Percentiles rank a stretch among this genome's conserved stretches.
Conservation (phyloP, 2,797 vertebrate species). For the Enteromius afrohamiltoni region DNA sequence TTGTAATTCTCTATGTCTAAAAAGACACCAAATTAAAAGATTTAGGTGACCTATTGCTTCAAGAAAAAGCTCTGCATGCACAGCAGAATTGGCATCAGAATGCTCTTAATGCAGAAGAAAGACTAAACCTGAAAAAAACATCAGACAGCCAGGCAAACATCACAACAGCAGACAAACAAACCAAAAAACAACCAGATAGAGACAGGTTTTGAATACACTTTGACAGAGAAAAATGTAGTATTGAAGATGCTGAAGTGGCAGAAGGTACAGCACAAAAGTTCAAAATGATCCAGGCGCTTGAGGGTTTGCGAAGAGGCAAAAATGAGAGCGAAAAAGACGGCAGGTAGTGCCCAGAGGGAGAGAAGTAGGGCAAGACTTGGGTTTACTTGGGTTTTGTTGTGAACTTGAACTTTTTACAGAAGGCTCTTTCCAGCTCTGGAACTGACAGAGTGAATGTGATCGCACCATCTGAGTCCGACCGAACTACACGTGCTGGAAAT, state of each 20-base stretch:
- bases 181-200: background rate
- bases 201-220: slow-evolving; percentile 11
- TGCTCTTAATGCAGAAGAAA: background rate
- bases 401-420: slow-evolving; percentile 82
- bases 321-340: slow-evolving; percentile 15
- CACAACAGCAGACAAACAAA: background rate
- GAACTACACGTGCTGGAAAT: slow-evolving; percentile 77
- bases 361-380: slow-evolving; percentile 48
- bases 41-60: background rate
- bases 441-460: slow-evolving; percentile 83
- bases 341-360: slow-evolving; percentile 28
- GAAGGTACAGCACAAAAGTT: background rate
- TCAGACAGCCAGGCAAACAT: background rate
- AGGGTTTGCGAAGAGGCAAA: background rate
- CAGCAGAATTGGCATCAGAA: slow-evolving; percentile 4
- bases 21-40: background rate
- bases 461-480: slow-evolving; percentile 78
- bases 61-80: slow-evolving; percentile 20
- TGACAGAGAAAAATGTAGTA: background rate
- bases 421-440: slow-evolving; percentile 81
- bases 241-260: slow-evolving; percentile 1
- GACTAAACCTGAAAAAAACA: background rate
- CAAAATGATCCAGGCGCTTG: background rate
- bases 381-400: slow-evolving; percentile 81
- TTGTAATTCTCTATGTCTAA: background rate